Conservation (phyloP, 2,797 vertebrate genomes). For the Lepus townsendii region DNA sequence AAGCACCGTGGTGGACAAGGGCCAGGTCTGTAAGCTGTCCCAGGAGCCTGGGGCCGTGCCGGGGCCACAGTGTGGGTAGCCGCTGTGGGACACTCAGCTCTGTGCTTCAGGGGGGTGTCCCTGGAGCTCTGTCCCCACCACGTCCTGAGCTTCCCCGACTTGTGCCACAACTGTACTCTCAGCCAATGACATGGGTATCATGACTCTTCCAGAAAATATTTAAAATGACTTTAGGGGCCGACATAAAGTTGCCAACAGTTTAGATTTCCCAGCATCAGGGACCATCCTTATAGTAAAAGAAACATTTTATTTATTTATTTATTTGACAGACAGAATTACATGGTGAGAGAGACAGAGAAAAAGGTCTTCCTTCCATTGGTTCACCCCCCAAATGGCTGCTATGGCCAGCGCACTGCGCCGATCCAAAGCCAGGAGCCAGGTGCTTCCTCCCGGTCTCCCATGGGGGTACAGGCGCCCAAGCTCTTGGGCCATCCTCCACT, state of each 20-base stretch:
- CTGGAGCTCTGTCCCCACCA: neutral
- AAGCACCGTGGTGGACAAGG: accelerated
- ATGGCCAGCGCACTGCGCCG: no score
- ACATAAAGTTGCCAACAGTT: neutral
- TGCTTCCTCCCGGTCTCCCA: no score
- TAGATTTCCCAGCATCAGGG: neutral
- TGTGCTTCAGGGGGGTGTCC: no score
- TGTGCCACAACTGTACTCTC: neutral
- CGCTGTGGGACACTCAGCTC: neutral
- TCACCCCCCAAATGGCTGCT: no score
- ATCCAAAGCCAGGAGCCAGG: no score
- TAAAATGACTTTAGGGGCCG: neutral
- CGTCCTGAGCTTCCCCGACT: accelerated
- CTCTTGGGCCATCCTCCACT: no score
- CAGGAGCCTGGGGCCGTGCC: neutral
- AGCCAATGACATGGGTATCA: neutral
- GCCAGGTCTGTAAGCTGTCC: neutral
- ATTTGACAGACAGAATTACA: no score
- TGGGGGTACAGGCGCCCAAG: no score
- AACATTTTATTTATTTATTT: neutral
- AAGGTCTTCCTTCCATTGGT: no score
- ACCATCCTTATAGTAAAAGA: neutral
- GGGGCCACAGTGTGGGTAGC: neutral
- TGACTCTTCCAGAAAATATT: constrained; percentile 36
- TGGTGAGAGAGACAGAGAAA: no score